These are phyloP conservation scores for Acrocephalus scirpaceus DNA, from an alignment of 2,797 vertebrate species.

Conservation along the genomic window DNA sequence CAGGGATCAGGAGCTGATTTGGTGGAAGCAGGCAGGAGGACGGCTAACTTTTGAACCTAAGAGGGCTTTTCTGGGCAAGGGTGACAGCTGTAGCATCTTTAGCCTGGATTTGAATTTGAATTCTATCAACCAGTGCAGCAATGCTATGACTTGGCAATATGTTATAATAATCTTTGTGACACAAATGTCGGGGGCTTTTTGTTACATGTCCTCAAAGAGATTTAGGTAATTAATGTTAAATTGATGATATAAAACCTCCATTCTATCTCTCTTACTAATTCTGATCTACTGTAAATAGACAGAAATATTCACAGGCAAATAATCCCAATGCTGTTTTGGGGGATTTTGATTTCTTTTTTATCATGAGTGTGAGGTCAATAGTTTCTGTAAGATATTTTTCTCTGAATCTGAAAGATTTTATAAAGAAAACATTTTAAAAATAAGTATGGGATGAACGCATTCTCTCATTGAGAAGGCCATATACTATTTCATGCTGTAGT, in stretches of 20 bases:
- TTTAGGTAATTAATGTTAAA: slow-evolving; percentile 91
- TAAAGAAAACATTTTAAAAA: neutral
- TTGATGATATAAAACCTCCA: slow-evolving; percentile 85
- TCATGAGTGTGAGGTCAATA: slow-evolving; percentile 31
- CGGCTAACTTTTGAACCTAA: slow-evolving; percentile 88
- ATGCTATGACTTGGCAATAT: slow-evolving; percentile 86
- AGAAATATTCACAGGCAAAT: slow-evolving; percentile 85
- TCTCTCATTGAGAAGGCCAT: neutral
- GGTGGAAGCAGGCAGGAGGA: slow-evolving; percentile 89
- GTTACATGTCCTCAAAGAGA: slow-evolving; percentile 86
- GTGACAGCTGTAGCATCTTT: slow-evolving; percentile 88
- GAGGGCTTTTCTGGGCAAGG: slow-evolving; percentile 86
- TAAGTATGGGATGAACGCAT: neutral
- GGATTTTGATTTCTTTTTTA: neutral
- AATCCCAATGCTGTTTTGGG: slow-evolving; percentile 77
- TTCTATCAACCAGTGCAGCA: slow-evolving; percentile 86
- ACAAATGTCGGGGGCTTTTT: slow-evolving; percentile 86
- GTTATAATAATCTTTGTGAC: slow-evolving; percentile 88
- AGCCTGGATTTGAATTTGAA: slow-evolving; percentile 91
- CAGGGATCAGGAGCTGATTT: slow-evolving; percentile 81
- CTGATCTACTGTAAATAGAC: slow-evolving; percentile 82
- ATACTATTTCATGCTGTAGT: neutral
- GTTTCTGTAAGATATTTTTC: slow-evolving; percentile 5
- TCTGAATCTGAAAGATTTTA: slow-evolving; percentile 9
- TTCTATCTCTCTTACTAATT: slow-evolving; percentile 83